Evolutionary conservation across 2,113 vertebrate species (phyloP), one percentile per base, ranked within the genome.

Genomic region (Rhabdornis inornatus): DNA sequence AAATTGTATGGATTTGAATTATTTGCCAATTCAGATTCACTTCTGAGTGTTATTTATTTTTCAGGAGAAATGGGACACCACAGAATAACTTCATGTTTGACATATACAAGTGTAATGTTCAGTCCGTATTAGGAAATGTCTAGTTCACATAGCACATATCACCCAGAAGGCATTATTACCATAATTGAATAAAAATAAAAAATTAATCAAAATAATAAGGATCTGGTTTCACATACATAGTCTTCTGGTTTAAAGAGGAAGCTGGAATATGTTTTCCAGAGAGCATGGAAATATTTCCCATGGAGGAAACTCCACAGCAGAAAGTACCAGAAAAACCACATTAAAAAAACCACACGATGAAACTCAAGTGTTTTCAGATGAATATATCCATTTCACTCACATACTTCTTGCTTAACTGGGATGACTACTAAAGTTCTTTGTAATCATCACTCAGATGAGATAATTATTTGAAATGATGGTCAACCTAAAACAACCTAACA

Each of bases 311-410:
- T 35, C 18, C 59, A 61, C 61, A 69, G 42, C 11, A 94, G 37
- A 85, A 96, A 91, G 37, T 53, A 91, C n/a, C 63, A 90, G 53
- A 69, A 92, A 90, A 94, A 80, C 7, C 50, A 72, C 89, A 83
- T 59, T 18, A 24, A 60, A 66, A 80, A 87, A 71, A 21, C 0
- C 65, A 87, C 25, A 17, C 30, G 53, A 37, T 37, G 35, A 78
- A 92, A 88, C 10, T 49, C n/a, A 55, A 66, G 8, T 33, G 18
- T 71, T 91, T 92, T 91, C 63, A 79, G n/a, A 77, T 59, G 3
- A 72, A 60, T 25, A 1, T 39, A 83, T 69, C 27, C 13, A 10
- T 27, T 56, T 85, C 9, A 19, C 71, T 75, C 72, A 79, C 0
- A 0, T 79, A 64, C 15, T 56, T 78, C 50, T 53, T 82, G 20